Base-by-base conservation (phyloP, 2,888 invertebrate species). In the Aelia acuminata region DNA sequence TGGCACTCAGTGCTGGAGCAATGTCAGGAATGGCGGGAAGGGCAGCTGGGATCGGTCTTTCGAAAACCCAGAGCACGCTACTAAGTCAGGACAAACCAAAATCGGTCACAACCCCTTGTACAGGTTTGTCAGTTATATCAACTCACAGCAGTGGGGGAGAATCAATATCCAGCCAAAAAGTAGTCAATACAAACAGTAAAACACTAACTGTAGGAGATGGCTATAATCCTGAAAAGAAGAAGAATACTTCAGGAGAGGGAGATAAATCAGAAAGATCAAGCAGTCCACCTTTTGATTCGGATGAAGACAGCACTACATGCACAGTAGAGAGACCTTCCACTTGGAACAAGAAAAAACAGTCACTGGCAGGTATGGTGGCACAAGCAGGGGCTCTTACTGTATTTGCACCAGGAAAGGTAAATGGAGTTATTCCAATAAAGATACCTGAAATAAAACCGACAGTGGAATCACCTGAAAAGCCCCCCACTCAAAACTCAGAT, bases 231-330 rank as follows among this genome's bases (percentile, higher is more conserved):
- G 91, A 91, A 87, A 89, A 89, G 85, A 89, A 89, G 43, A 91
- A 94, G 92, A 94, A 94, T 43, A n/a, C 85, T 84, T 31, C 84
- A 35, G 84, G 86, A 85, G 94, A 96, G 91, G 93, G 95, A 63
- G 95, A 97, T 92, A 95, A 95, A 91, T 95, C 95, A 10, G 97
- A 97, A 91, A 94, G 98, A 75, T 98, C 98, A 0, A 98, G 98
- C 91, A 98, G 98, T 92, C 95, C 97, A 1, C 97, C 97, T 0
- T 98, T 98, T 92, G 98, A 98, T 91, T 98, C 98, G 0, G 98
- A 98, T 92, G 98, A 98, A 90, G 98, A 98, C 91, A 91, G 91
- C 85, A 91, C 91, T 7, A 90, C 92, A 91, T 88, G 91, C 89
- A 89, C 91, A 11, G 89, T 89, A n/a, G 87, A 89, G 47, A 90